Evolutionary conservation across 1,140 invertebrate species (phyloP), one percentile per base, ranked within the genome.

Genomic region (Glossosoma conforme): DNA sequence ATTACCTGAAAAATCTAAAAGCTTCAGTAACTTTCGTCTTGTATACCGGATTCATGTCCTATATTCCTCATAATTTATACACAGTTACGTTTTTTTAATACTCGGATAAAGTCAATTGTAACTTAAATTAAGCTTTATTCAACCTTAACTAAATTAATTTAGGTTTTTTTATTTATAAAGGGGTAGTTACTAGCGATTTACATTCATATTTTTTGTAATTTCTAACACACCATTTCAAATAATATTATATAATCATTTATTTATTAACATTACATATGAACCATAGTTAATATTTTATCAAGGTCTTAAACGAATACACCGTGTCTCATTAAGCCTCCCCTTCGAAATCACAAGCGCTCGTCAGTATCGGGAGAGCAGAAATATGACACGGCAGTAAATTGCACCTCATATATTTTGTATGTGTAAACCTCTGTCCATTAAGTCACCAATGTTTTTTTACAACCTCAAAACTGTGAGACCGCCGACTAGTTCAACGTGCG

Each of bases 321-420:
- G 56, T 71, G 58, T 60, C 55, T 50, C 56, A 52, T 57, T 51
- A 48, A 52, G 46, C 53, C 56, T 46, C 22, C 45, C 46, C 64
- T 66, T 62, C 62, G 57, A 38, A 38, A 38, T 36, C 18, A 38
- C 19, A 10, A n/a, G n/a, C n/a, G n/a, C n/a, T n/a, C n/a, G n/a
- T n/a, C n/a, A n/a, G n/a, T n/a, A n/a, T n/a, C n/a, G n/a, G n/a
- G n/a, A n/a, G n/a, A n/a, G n/a, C n/a, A n/a, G n/a, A n/a, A 28
- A 28, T 28, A 28, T n/a, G 6, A 15, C 40, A 14, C 48, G 28
- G 48, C 14, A 8, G 32, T 50, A 50, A 57, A 57, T 57, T 57
- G 55, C 55, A 57, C 55, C 55, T 57, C 43, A 32, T 47, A 24
- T 54, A 20, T 42, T 8, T 45, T 54, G n/a, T 51, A 44, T 52